Conservation (phyloP, 2,888 invertebrate genomes). For the Polyploca ridens region DNA sequence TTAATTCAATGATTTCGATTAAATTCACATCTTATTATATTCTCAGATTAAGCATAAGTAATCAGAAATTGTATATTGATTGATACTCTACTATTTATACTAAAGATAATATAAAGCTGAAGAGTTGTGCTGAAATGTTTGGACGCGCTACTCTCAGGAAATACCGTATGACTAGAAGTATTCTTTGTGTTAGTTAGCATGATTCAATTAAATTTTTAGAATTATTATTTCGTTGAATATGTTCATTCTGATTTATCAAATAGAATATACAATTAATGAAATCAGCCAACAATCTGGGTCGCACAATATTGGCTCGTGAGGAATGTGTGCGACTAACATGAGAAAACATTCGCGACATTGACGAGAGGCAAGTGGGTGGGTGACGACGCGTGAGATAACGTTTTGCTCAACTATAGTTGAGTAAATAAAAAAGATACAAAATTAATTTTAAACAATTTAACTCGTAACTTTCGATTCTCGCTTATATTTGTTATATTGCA, state of each 20-base stretch:
- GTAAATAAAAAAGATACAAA: not conserved
- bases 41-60: not conserved
- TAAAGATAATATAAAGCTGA: too few species aligned
- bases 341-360: slow-evolving; percentile 65
- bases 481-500: too few species aligned
- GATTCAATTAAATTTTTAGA: too few species aligned
- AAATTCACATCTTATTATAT: not conserved
- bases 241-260: too few species aligned
- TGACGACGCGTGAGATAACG: slow-evolving; percentile 48
- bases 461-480: too few species aligned
- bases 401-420: slow-evolving; percentile 23
- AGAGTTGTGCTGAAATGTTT: too few species aligned
- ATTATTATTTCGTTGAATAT: too few species aligned
- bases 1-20: not conserved
- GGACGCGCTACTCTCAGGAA: too few species aligned
- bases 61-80: not conserved
- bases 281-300: slow-evolving; percentile 51
- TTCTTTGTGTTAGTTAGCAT: too few species aligned
- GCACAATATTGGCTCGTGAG: slow-evolving; percentile 49
- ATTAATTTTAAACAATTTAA: too few species aligned
- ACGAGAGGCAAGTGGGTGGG: slow-evolving; percentile 62
- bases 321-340: slow-evolving; percentile 55
- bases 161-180: too few species aligned
- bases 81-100: too few species aligned
- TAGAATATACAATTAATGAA: slow-evolving; percentile 15